These are phyloP conservation scores for Pammene aurita DNA, from an alignment of 2,888 invertebrate genomes.

Conservation along the genomic window DNA sequence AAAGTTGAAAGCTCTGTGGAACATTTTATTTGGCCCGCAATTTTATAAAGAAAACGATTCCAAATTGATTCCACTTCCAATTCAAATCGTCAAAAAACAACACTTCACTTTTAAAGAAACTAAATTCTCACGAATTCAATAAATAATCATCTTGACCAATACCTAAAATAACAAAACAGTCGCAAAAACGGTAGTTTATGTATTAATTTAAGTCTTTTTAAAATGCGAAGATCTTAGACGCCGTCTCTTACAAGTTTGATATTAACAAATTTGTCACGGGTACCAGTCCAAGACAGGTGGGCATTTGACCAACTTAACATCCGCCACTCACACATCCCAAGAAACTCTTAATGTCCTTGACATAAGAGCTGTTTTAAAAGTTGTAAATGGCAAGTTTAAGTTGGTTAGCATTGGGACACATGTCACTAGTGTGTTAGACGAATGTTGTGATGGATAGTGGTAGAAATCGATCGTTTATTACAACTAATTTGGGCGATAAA, in stretches of 20 bases:
- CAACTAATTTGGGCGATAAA: conserved; percentile 41
- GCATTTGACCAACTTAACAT: conserved; percentile 6
- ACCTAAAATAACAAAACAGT: not conserved
- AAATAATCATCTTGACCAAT: conserved; percentile 7
- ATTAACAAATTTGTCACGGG: conserved; percentile 45
- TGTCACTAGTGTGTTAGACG: conserved; percentile 46
- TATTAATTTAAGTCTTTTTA: conserved; percentile 1
- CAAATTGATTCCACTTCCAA: conserved; percentile 23
- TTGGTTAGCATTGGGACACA: conserved; percentile 33
- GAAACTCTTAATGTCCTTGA: not conserved
- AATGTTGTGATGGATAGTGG: conserved; percentile 43
- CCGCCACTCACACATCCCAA: not conserved
- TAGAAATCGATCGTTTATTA: conserved; percentile 43
- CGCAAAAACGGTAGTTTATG: not conserved
- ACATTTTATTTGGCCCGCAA: not conserved
- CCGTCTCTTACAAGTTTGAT: conserved; percentile 40
- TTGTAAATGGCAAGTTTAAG: not conserved
- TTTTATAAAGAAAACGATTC: not conserved
- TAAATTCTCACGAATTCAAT: conserved; percentile 34
- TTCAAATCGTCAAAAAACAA: conserved; percentile 21
- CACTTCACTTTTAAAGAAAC: conserved; percentile 32
- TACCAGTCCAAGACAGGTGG: conserved; percentile 42
- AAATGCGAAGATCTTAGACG: conserved; percentile 19
- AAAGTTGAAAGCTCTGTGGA: no score
- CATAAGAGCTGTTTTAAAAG: not conserved